Conservation (phyloP, 2,888 invertebrate species). For the Tortricodes alternella region DNA sequence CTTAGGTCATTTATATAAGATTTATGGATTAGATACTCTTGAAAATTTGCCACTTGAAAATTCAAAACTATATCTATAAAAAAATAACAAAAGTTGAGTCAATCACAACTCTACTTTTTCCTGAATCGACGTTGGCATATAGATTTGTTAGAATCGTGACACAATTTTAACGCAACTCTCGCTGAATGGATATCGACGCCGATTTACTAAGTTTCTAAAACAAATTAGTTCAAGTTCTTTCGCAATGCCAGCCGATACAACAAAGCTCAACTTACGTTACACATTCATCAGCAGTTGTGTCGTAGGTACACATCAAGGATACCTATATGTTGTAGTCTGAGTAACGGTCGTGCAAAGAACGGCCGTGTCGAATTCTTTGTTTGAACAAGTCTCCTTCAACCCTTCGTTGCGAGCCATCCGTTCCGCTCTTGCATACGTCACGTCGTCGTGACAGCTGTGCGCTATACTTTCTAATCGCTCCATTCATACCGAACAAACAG, state of each 20-base stretch:
- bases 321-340: constrained; percentile 44
- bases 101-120: too few species aligned
- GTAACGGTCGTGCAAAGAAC: constrained; percentile 60
- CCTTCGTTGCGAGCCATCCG: constrained; percentile 72
- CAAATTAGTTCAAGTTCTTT: constrained; percentile 26
- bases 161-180: background rate
- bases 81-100: too few species aligned
- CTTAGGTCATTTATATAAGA: too few species aligned
- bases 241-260: constrained; percentile 14
- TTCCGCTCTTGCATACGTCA: constrained; percentile 77
- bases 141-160: too few species aligned
- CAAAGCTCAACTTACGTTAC: constrained; percentile 21
- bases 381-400: constrained; percentile 71
- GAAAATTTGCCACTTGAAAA: too few species aligned
- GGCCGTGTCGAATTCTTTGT: constrained; percentile 73
- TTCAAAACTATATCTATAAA: too few species aligned
- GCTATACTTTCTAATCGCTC: constrained; percentile 77
- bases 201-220: constrained; percentile 20
- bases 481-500: constrained; percentile 71
- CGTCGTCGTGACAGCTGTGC: constrained; percentile 78
- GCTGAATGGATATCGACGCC: background rate
- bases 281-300: constrained; percentile 32
- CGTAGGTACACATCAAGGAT: constrained; percentile 38
- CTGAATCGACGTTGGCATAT: too few species aligned
- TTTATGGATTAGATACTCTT: too few species aligned